Conservation (phyloP, 2,888 invertebrate genomes). For the Plagodis dolabraria region DNA sequence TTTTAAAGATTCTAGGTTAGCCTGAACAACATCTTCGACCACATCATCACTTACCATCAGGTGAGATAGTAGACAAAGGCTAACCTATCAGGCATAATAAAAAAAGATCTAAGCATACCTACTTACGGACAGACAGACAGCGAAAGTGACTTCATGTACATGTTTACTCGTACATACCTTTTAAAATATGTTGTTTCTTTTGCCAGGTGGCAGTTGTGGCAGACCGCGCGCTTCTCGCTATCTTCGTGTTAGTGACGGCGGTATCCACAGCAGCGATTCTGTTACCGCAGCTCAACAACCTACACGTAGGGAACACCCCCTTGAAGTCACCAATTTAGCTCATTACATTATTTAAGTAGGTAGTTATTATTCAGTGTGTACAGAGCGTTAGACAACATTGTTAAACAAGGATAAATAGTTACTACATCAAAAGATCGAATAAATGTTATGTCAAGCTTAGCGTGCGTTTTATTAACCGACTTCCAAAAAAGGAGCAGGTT, state of each 20-base stretch:
- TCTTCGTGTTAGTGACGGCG: conserved; percentile 90
- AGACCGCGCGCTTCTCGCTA: conserved; percentile 90
- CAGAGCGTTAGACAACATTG: too few relatives aligned
- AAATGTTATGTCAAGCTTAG: too few relatives aligned
- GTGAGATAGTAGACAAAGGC: too few relatives aligned
- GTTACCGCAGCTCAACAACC: conserved; percentile 86
- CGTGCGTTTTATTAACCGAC: neutral
- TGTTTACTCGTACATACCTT: too few relatives aligned
- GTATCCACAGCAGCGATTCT: conserved; percentile 92
- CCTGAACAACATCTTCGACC: too few relatives aligned
- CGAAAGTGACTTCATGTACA: too few relatives aligned
- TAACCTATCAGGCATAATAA: too few relatives aligned
- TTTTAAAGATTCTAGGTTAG: too few relatives aligned
- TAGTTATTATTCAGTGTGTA: neutral
- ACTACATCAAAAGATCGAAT: neutral
- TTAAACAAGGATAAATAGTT: neutral
- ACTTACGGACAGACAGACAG: too few relatives aligned
- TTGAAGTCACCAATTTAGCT: conserved; percentile 72
- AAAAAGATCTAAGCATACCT: too few relatives aligned
- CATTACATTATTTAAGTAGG: too few relatives aligned
- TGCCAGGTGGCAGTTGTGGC: conserved; percentile 90
- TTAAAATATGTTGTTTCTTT: conserved; percentile 1
- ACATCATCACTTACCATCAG: too few relatives aligned
- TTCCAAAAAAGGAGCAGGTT: neutral
- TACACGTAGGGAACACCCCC: conserved; percentile 78